Base-by-base conservation (phyloP, 2,113 vertebrate species). In the Glaucomys volans region DNA sequence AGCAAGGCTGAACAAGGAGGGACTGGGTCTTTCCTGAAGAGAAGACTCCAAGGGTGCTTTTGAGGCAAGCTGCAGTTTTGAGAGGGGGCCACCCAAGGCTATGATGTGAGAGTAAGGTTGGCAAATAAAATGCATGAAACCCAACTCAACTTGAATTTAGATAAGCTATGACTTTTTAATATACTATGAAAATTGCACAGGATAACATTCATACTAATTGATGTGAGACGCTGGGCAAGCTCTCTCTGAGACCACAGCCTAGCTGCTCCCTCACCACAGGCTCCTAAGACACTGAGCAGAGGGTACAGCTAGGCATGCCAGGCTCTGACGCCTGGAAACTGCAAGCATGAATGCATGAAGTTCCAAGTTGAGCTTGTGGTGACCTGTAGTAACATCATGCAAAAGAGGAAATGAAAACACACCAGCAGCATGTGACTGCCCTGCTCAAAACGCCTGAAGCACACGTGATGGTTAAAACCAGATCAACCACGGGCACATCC, bases 331-430 rank as follows among this genome's bases (percentile, higher is more conserved):
- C 47, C 7, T 0, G 18, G 44, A 71, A 4, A 24, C 14, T 1
- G 18, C 37, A 16, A 50, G 4, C 2, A 44, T 3, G 7, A 13
- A 35, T 0, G 0, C 17, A 13, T 0, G 4, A 2, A 5, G 14
- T 11, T 40, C n/a, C n/a, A 62, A 4, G 24, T 26, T 8, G 32
- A 26, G 28, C 18, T 7, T 8, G 4, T 20, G 30, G 26, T 9
- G 1, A 26, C 35, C 5, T 14, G 2, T 12, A 30, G 26, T 24
- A 6, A 18, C 2, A 7, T 12, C 57, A 12, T 0, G 5, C 16
- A 26, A 44, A n/a, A 26, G 1, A 96, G 5, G 37, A 75, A 14
- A 35, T 10, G 4, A 2, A 12, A 0, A 6, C 0, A 40, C 0
- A 4, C 1, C 3, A 81, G 44, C 12, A 5, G 62, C 2, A 3